phyloP scores from a whole-genome alignment of 2,113 vertebrate species.

The Clupea harengus region DNA sequence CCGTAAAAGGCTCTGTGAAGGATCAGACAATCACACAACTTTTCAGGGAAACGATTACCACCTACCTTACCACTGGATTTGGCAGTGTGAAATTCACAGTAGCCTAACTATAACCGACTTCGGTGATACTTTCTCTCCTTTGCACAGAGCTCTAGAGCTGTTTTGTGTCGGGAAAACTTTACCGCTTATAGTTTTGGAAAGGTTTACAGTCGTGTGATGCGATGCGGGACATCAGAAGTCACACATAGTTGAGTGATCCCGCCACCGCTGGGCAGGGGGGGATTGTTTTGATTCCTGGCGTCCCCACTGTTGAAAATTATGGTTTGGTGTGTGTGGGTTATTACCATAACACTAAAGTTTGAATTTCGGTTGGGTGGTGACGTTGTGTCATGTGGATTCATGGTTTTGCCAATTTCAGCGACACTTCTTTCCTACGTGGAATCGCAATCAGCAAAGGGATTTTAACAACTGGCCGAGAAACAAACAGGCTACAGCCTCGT shows the following conservation, averaged over 20 bases:
- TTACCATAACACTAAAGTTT: not conserved
- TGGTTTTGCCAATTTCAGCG: not conserved
- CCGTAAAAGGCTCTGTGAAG: not conserved
- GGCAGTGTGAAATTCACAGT: not conserved
- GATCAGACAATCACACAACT: not conserved
- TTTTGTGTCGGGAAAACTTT: not conserved
- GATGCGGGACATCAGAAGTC: not conserved
- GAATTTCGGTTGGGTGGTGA: not conserved
- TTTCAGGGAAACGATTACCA: not conserved
- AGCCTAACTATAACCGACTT: not conserved
- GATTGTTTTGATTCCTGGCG: not conserved
- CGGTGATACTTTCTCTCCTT: not conserved
- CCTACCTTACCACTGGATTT: not conserved
- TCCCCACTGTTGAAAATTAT: not conserved
- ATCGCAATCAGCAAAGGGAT: not conserved
- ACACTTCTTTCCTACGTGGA: not conserved
- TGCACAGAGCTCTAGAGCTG: not conserved
- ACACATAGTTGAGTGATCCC: not conserved
- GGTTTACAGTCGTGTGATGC: not conserved
- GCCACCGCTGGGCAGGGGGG: not conserved
- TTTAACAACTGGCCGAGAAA: not conserved
- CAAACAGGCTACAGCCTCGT: not conserved
- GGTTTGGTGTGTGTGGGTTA: not conserved
- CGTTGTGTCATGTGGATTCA: not conserved
- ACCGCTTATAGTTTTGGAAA: not conserved